A percentile compares a stretch with the other conserved stretches of the same genome.
phyloP scores from a whole-genome alignment of 2,113 vertebrate genomes.

The Microcebus tavaratra region DNA sequence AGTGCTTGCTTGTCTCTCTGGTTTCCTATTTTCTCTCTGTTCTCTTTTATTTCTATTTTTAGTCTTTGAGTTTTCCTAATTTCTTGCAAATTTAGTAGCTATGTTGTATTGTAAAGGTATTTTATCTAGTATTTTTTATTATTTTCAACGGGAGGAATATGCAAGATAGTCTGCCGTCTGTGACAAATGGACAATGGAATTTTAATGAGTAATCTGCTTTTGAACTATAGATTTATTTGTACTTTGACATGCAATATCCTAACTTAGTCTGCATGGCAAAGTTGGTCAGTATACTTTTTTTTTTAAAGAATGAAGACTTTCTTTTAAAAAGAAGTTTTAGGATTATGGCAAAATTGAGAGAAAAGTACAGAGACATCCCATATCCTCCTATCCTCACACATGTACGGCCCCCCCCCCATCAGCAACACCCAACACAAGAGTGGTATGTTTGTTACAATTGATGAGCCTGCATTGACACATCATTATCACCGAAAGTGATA shows the following conservation, averaged over 20 bases:
- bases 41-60: background rate
- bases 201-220: background rate
- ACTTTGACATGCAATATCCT: background rate
- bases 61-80: background rate
- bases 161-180: background rate
- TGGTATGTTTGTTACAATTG: no score
- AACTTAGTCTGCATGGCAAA: background rate
- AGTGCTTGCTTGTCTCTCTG: background rate
- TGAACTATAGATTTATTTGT: background rate
- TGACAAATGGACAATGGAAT: background rate
- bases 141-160: background rate
- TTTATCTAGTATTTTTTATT: background rate
- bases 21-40: background rate
- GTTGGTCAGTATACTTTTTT: background rate
- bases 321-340: background rate
- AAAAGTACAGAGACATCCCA: background rate
- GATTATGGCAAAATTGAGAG: background rate
- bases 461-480: background rate
- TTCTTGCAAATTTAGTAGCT: background rate
- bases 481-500: background rate
- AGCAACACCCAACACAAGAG: fast-evolving
- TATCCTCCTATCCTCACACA: background rate
- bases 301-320: background rate
- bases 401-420: no score
- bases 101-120: background rate